These are phyloP conservation scores for Hystrix brachyura DNA, from an alignment of 2,113 vertebrate genomes.

Conservation along the genomic window DNA sequence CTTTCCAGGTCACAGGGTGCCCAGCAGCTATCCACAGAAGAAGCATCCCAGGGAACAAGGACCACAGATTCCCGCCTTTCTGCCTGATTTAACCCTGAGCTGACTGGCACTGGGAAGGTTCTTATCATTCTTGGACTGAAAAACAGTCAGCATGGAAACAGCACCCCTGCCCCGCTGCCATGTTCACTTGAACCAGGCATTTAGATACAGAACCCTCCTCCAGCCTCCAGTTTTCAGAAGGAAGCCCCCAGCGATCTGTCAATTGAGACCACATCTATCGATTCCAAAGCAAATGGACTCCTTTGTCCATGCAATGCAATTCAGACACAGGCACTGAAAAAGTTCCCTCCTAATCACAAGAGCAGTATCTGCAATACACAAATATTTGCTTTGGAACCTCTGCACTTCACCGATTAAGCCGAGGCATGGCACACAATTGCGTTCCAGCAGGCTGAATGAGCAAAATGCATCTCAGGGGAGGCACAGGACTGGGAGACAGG, in stretches of 20 bases:
- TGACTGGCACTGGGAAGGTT: neutral
- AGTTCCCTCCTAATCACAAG: conserved; percentile 80
- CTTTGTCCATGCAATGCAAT: conserved; percentile 1
- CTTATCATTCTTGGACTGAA: conserved; percentile 12
- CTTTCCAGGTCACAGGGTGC: neutral
- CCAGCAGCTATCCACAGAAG: neutral
- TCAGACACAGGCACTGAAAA: conserved; percentile 77
- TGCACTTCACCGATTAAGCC: conserved; percentile 77
- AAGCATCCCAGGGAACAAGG: too few relatives aligned
- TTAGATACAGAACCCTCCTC: neutral
- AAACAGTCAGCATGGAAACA: neutral
- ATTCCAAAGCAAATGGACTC: conserved; percentile 59
- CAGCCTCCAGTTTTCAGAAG: neutral
- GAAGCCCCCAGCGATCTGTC: conserved; percentile 15
- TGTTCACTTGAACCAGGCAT: neutral
- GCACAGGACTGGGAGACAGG: conserved; percentile 67
- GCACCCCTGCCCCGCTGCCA: neutral
- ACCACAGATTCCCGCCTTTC: neutral
- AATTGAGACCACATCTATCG: neutral
- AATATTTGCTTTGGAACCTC: conserved; percentile 85
- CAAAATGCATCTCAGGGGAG: conserved; percentile 60
- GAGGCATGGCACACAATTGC: conserved; percentile 71
- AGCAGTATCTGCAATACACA: conserved; percentile 74
- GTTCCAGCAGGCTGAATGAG: conserved; percentile 60
- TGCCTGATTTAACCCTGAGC: neutral